Evolutionary conservation across 2,113 vertebrate genomes (phyloP).

Genomic region (Theropithecus gelada): DNA sequence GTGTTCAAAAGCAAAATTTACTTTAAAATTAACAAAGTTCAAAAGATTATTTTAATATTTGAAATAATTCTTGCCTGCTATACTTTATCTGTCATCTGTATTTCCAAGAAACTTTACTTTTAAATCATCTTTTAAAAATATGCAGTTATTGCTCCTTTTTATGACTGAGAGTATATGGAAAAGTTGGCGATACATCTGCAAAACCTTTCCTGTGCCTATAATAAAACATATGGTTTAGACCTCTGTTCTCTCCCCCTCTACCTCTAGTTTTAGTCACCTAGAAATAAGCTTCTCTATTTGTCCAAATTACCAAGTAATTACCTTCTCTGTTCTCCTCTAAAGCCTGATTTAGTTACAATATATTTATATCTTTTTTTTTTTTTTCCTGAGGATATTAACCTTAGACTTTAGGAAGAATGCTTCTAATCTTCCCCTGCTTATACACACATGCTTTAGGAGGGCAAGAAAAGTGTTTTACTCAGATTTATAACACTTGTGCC

Average conservation of each 20-base stretch:
- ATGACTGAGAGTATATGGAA: neutral
- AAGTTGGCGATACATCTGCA: neutral
- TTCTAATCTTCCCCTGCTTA: neutral
- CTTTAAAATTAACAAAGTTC: neutral
- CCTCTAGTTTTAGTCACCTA: neutral
- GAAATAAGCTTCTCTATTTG: slow-evolving; percentile 18
- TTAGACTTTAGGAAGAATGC: neutral
- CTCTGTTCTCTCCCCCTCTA: neutral
- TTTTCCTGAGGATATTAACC: neutral
- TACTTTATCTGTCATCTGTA: neutral
- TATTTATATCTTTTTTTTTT: neutral
- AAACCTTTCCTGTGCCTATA: neutral
- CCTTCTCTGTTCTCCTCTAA: neutral
- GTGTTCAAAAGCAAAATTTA: neutral
- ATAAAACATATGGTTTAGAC: neutral
- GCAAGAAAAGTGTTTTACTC: neutral
- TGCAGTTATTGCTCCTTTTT: neutral
- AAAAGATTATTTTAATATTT: neutral
- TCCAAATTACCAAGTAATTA: neutral
- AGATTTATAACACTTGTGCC: neutral
- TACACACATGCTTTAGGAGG: neutral
- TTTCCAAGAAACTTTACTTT: slow-evolving; percentile 16
- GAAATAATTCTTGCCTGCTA: neutral
- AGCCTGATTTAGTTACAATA: neutral
- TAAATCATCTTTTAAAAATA: neutral